Conservation (phyloP, 2,113 vertebrate genomes). For the Thunnus thynnus region DNA sequence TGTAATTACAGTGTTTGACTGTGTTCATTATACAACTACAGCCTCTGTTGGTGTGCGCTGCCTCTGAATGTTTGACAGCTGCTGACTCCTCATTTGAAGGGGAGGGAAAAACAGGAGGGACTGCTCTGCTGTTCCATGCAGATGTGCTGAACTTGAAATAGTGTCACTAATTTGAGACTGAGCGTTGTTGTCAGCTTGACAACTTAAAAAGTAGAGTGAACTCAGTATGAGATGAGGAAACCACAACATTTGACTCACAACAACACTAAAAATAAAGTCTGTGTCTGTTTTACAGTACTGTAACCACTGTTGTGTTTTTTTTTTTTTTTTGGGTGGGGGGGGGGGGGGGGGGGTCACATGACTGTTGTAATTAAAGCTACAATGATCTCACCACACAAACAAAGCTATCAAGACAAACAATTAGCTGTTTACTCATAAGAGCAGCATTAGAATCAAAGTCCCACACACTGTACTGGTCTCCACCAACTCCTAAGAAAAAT, state of each 20-base stretch:
- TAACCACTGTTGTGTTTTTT: too few species aligned
- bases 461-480: too few species aligned
- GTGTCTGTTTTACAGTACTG: background rate
- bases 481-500: too few species aligned
- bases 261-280: background rate
- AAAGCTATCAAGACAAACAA: too few species aligned
- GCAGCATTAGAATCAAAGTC: too few species aligned
- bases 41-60: slow-evolving; percentile 20
- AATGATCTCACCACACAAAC: too few species aligned
- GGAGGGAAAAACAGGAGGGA: background rate
- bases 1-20: slow-evolving; percentile 34
- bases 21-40: slow-evolving; percentile 20
- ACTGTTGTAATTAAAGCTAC: too few species aligned
- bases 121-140: background rate
- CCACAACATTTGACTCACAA: background rate
- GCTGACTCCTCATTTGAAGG: slow-evolving; percentile 28
- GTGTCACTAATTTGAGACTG: background rate
- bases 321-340: too few species aligned
- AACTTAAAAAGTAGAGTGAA: background rate
- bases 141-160: slow-evolving; percentile 22
- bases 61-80: slow-evolving; percentile 16
- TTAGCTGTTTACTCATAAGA: too few species aligned
- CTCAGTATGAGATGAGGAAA: background rate
- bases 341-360: too few species aligned
- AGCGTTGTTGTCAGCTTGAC: slow-evolving; percentile 2